Evolutionary conservation across 2,797 vertebrate species (phyloP).

Genomic region (Jordanella pulchra): DNA sequence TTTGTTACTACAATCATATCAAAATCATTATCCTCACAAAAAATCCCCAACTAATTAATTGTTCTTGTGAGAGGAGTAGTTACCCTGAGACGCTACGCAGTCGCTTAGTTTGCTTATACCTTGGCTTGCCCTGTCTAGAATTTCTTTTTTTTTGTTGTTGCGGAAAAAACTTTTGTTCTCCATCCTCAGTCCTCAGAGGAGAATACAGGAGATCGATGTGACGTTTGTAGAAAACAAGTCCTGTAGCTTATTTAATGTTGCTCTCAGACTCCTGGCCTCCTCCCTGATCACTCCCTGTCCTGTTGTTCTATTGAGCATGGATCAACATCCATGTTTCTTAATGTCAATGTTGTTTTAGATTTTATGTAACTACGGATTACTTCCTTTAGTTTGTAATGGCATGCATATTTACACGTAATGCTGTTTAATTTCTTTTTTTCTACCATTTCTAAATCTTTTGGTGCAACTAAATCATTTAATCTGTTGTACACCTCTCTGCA

Average conservation of each 20-base stretch:
- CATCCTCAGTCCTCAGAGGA: not conserved
- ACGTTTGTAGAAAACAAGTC: not conserved
- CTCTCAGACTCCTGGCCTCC: not conserved
- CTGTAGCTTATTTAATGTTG: not conserved
- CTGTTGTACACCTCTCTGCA: not conserved
- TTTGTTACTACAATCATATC: too few relatives aligned
- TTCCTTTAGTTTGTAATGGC: not conserved
- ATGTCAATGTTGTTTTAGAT: not conserved
- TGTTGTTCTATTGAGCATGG: not conserved
- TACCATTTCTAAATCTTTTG: not conserved
- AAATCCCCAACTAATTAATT: too few relatives aligned
- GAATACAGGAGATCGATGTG: not conserved
- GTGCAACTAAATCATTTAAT: not conserved
- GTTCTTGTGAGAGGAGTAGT: too few relatives aligned
- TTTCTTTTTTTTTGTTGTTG: too few relatives aligned
- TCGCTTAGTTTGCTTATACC: too few relatives aligned
- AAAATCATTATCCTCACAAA: too few relatives aligned
- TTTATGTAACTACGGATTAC: not conserved
- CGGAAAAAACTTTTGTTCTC: too few relatives aligned
- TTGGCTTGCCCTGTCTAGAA: too few relatives aligned
- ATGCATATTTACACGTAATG: not conserved
- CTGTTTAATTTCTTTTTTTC: not conserved
- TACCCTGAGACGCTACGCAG: too few relatives aligned
- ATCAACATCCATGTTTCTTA: not conserved
- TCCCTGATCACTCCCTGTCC: not conserved